A percentile compares a stretch with the other conserved stretches of the same genome.
These are phyloP conservation scores for Hippolais icterina DNA, from an alignment of 2,113 vertebrate species.

Conservation along the genomic window DNA sequence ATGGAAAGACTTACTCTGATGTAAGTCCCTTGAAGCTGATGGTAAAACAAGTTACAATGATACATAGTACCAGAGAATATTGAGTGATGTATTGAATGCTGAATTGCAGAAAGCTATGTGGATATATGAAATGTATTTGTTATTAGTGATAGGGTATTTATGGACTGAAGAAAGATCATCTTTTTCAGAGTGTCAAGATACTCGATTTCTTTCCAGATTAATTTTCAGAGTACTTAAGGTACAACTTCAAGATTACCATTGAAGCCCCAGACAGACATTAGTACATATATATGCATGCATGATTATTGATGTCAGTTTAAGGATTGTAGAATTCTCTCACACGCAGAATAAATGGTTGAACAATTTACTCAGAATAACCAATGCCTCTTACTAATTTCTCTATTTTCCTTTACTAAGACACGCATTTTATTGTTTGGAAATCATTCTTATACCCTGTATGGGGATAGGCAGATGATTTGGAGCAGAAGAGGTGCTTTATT, in stretches of 20 bases:
- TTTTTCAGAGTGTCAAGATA: background rate
- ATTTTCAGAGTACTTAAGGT: background rate
- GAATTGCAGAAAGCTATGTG: background rate
- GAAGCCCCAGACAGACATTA: background rate
- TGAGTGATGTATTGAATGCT: background rate
- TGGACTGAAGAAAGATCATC: background rate
- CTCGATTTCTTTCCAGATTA: background rate
- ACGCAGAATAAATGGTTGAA: background rate
- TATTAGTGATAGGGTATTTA: background rate
- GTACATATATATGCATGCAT: background rate
- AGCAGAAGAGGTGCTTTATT: background rate
- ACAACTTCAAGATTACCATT: background rate
- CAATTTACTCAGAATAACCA: background rate
- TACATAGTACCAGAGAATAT: background rate
- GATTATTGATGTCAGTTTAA: background rate
- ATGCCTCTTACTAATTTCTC: background rate
- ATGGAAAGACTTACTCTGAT: background rate
- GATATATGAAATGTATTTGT: background rate
- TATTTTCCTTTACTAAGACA: background rate
- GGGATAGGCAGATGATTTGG: background rate
- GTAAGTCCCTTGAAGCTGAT: background rate
- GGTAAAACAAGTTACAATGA: background rate
- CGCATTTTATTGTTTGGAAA: background rate
- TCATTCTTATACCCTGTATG: background rate
- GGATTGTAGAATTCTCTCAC: background rate